Conservation (phyloP, 35 echinoderm and acorn worm genomes). For the Acanthaster planci region DNA sequence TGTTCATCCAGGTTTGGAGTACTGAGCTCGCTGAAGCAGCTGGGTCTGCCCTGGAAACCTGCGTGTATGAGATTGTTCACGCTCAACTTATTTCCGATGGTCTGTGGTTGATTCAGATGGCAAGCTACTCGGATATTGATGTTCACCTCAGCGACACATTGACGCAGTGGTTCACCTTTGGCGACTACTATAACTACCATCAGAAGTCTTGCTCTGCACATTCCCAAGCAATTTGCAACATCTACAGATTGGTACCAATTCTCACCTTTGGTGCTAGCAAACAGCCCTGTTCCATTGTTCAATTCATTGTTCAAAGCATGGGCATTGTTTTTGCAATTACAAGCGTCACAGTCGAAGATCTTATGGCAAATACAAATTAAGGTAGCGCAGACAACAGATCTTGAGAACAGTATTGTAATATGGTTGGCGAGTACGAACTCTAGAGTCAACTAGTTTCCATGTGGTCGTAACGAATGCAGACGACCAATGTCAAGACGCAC, state of each 20-base stretch:
- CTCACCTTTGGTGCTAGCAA: too few species aligned
- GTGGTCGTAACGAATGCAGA: too few species aligned
- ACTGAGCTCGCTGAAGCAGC: background rate
- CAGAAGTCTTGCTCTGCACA: background rate
- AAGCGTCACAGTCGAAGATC: too few species aligned
- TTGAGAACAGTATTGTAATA: too few species aligned
- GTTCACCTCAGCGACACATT: background rate
- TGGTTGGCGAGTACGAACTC: too few species aligned
- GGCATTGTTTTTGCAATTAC: too few species aligned
- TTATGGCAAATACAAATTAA: too few species aligned
- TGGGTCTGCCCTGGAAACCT: background rate
- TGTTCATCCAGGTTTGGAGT: background rate
- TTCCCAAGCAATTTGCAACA: background rate
- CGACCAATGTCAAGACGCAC: too few species aligned
- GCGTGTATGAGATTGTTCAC: background rate
- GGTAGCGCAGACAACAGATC: too few species aligned
- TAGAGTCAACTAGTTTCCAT: too few species aligned
- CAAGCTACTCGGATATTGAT: background rate
- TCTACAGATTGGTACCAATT: conserved; percentile 9
- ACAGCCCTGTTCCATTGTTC: too few species aligned
- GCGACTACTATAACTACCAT: background rate
- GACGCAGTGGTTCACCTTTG: background rate
- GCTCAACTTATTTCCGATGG: background rate
- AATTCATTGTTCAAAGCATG: too few species aligned
- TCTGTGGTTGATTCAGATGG: background rate